Evolutionary conservation across 2,797 vertebrate species (phyloP), one percentile per base, ranked within the genome.

Genomic region (Brotogeris chrysoptera): DNA sequence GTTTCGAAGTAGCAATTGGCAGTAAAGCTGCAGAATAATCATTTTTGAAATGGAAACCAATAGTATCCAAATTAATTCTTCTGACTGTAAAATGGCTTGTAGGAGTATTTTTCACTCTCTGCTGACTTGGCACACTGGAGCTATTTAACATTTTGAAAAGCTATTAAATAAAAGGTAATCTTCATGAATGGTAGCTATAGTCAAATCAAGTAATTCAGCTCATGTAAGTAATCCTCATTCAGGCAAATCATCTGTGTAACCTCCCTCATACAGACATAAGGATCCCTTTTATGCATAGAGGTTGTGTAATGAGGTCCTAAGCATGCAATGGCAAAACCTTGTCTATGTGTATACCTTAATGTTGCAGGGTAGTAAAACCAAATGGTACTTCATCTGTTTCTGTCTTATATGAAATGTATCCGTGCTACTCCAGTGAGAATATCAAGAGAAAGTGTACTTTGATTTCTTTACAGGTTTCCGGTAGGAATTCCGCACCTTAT

Each of bases 1-100:
- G 32, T 65, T 78, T 72, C 65, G 78, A 88, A 92, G 64, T 27
- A 88, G 49, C 69, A 78, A 78, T 93, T 88, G 80, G 32, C 87
- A 57, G 66, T 83, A 91, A 92, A 93, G 20, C 44, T 83, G 32
- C 47, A 78, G 79, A 87, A 77, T 80, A 88, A 92, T 95, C 57
- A 65, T 76, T 78, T 88, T 25, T 53, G 68, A 68, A 90, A 78
- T 2, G 27, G 76, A 86, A 92, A 64, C 76, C 61, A 38, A 1
- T 46, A 61, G 69, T 65, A 53, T 80, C 65, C 82, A 74, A 32
- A 80, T 25, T 24, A 65, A 53, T 80, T 70, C 25, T 53, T 90
- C 80, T 23, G 32, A 23, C 41, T 71, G 76, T 69, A 78, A 66
- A 93, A 88, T 41, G 8, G 20, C 69, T 74, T 90, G 68, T n/a